These are phyloP conservation scores for Hydrozoanthus tunicans DNA, from an alignment of 64 coral and sea anemone species.

Conservation along the genomic window DNA sequence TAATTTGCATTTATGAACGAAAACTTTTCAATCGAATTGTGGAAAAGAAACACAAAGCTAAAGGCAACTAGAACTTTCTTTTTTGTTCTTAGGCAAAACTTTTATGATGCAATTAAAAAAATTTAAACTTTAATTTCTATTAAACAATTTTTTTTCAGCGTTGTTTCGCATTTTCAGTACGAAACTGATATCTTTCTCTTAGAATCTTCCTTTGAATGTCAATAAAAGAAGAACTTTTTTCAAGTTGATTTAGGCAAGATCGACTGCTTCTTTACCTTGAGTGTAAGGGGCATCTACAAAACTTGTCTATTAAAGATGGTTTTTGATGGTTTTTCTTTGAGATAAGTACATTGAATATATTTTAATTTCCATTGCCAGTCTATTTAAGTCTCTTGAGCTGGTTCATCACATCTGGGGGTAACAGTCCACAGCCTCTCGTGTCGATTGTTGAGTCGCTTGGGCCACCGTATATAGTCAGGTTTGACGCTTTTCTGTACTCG, in stretches of 20 bases:
- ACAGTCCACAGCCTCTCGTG: slow-evolving; percentile 7
- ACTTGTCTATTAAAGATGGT: neutral
- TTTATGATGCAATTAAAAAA: too few relatives aligned
- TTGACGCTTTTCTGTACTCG: neutral
- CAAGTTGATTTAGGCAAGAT: neutral
- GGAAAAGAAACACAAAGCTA: too few relatives aligned
- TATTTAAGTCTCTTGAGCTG: slow-evolving; percentile 40
- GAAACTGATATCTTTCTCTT: too few relatives aligned
- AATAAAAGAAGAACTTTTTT: neutral
- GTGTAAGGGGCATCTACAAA: slow-evolving; percentile 5
- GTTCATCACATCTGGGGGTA: neutral
- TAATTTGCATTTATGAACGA: too few relatives aligned
- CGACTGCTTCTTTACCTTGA: neutral
- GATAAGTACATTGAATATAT: slow-evolving; percentile 30
- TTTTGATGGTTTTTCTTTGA: slow-evolving; percentile 13
- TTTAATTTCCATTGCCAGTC: neutral
- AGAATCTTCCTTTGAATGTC: too few relatives aligned
- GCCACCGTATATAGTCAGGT: slow-evolving; percentile 38
- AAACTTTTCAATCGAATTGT: too few relatives aligned
- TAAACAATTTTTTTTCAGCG: too few relatives aligned
- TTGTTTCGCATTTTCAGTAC: too few relatives aligned
- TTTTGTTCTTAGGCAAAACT: too few relatives aligned
- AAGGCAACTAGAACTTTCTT: too few relatives aligned
- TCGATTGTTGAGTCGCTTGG: neutral
- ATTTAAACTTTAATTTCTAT: too few relatives aligned